Percentiles rank a stretch among this genome's conserved stretches.
Evolutionary conservation across 2,113 vertebrate species (phyloP).

Genomic region (Trachemys scripta): DNA sequence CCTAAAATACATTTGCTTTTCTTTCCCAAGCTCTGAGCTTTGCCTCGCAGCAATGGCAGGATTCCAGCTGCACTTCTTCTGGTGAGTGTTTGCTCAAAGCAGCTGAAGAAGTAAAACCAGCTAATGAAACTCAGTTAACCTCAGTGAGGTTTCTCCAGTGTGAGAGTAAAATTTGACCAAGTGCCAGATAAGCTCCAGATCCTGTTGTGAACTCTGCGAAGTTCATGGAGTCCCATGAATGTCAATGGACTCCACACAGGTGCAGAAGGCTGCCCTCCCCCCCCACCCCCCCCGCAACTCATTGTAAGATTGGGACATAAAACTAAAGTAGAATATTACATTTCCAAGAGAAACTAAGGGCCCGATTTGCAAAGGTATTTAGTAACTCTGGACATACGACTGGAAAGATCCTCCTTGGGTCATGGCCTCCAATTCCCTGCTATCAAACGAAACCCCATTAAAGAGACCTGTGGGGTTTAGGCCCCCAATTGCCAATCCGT

Average conservation of each 20-base stretch:
- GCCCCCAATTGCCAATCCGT: background rate
- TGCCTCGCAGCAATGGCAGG: background rate
- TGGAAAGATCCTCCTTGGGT: background rate
- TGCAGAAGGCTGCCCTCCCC: background rate
- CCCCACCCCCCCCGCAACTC: no score
- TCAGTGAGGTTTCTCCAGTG: background rate
- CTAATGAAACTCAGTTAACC: background rate
- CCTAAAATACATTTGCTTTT: background rate
- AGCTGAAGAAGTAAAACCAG: background rate
- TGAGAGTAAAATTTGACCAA: background rate
- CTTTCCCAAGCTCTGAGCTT: background rate
- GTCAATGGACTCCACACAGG: background rate
- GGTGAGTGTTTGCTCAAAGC: background rate
- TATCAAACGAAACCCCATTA: background rate
- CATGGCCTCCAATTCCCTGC: background rate
- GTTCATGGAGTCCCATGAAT: background rate
- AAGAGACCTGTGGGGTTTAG: background rate
- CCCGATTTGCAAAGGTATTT: background rate
- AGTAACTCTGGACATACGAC: background rate
- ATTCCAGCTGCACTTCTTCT: background rate
- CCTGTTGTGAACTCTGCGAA: no score
- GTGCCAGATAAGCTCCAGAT: background rate
- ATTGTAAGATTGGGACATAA: background rate
- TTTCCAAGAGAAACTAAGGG: background rate
- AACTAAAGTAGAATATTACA: background rate